Evolutionary conservation across 1,140 invertebrate genomes (phyloP).

Genomic region (Leptinotarsa undecemlineata): DNA sequence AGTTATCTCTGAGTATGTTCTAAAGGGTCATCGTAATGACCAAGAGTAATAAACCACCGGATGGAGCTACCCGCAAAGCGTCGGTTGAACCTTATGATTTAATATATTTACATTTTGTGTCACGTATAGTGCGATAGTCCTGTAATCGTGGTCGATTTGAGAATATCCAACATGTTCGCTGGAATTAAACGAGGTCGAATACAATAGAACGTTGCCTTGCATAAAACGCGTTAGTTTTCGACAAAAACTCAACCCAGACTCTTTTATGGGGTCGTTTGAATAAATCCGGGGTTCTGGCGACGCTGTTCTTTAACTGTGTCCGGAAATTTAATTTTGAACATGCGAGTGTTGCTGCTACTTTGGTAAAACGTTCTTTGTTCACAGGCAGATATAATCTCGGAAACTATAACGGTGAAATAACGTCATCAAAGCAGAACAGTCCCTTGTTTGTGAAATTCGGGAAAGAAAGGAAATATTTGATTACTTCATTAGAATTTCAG

Average conservation of each 20-base stretch:
- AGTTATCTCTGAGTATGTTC: too few relatives aligned
- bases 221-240: background rate
- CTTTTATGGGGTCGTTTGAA: conserved; percentile 5
- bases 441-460: too few relatives aligned
- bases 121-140: background rate
- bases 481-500: too few relatives aligned
- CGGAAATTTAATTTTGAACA: conserved; percentile 3
- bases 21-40: too few relatives aligned
- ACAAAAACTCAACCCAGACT: background rate
- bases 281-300: background rate
- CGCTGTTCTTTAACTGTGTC: background rate
- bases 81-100: too few relatives aligned
- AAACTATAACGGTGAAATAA: too few relatives aligned
- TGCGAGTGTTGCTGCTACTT: background rate
- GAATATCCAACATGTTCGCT: background rate
- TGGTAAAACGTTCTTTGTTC: background rate
- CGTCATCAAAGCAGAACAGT: too few relatives aligned
- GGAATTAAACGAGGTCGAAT: conserved; percentile 9
- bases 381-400: background rate
- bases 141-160: background rate
- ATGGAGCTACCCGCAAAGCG: too few relatives aligned
- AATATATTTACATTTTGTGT: background rate
- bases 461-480: too few relatives aligned
- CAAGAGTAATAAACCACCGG: too few relatives aligned
- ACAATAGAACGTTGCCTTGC: background rate